Evolutionary conservation across 64 coral and sea anemone genomes (phyloP), one percentile per base, ranked within the genome.

Genomic region (Hydrozoanthus tunicans): DNA sequence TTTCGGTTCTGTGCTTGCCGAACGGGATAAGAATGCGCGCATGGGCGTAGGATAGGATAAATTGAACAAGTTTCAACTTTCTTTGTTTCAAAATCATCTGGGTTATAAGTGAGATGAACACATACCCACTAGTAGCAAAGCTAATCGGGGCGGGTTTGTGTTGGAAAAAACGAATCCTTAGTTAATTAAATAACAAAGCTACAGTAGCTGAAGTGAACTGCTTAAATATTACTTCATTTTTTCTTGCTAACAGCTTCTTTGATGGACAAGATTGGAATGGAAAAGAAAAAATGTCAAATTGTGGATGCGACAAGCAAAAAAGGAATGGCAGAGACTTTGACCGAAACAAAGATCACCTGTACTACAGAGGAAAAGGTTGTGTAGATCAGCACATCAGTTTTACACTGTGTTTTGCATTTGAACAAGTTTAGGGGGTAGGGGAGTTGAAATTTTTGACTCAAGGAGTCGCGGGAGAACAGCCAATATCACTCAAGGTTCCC

Each of bases 341-440:
- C 97, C 55, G 97, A 99, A 51, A 84, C 97, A 59, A 99, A 90
- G 84, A 83, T 99, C 9, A 94, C 92, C 23, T 99, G 97, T 26
- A 79, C 92, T 23, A 86, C 93, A 27, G 94, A 99, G 51, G 97
- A 99, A 9, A 99, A 99, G 92, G 97, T 95, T 64, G 67, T 72
- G 0, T 17, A 53, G 12, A 0, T 13, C 9, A 17, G 65, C 65
- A 68, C 13, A 13, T 70, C 66, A 70, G 20, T 71, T 71, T 71
- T 71, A 5, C 7, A 68, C 14, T 71, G 68, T 71, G 7, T 25
- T 71, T 43, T 43, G 32, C 32, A 43, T 43, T 43, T 43, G 32
- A 43, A 43, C 32, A 43, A 43, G 32, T 43, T 20, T 43, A 43
- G 32, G 32, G 32, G 32, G 32, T 43, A 43, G 32, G 32, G 32